These are phyloP conservation scores for Phrynocephalus forsythii DNA, from an alignment of 2,797 vertebrate species.

Conservation along the genomic window DNA sequence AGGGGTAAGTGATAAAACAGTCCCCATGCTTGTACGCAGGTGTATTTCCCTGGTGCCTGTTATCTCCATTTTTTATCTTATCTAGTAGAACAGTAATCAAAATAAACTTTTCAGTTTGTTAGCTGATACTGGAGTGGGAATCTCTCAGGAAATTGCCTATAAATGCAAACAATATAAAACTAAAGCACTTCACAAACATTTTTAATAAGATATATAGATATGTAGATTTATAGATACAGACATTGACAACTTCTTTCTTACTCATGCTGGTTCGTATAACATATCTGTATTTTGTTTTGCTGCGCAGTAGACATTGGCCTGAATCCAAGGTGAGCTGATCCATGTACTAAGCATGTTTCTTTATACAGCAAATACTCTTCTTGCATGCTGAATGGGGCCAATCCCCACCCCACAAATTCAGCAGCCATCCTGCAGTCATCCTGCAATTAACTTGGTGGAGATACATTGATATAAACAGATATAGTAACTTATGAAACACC, in stretches of 20 bases:
- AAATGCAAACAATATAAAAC: constrained; percentile 74
- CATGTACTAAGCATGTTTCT: background rate
- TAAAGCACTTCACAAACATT: constrained; percentile 75
- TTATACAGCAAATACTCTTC: background rate
- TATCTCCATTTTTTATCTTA: constrained; percentile 83
- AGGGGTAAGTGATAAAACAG: constrained; percentile 81
- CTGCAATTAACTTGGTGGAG: too few species aligned
- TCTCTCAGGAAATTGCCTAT: constrained; percentile 75
- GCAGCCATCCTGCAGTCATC: too few species aligned
- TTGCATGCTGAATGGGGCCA: background rate
- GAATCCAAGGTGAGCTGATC: background rate
- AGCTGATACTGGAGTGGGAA: constrained; percentile 76
- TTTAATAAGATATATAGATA: constrained; percentile 70
- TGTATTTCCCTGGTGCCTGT: constrained; percentile 57
- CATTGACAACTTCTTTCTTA: constrained; percentile 17
- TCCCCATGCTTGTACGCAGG: constrained; percentile 45
- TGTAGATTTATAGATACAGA: background rate
- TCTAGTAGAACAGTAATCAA: constrained; percentile 80
- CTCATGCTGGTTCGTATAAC: background rate
- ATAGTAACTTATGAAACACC: background rate
- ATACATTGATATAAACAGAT: background rate
- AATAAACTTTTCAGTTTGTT: constrained; percentile 79
- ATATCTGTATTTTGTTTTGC: constrained; percentile 12
- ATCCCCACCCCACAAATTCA: background rate
- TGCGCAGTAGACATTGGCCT: constrained; percentile 5